Evolutionary conservation across 2,113 vertebrate genomes (phyloP), one percentile per base, ranked within the genome.

Genomic region (Acinonyx jubatus): DNA sequence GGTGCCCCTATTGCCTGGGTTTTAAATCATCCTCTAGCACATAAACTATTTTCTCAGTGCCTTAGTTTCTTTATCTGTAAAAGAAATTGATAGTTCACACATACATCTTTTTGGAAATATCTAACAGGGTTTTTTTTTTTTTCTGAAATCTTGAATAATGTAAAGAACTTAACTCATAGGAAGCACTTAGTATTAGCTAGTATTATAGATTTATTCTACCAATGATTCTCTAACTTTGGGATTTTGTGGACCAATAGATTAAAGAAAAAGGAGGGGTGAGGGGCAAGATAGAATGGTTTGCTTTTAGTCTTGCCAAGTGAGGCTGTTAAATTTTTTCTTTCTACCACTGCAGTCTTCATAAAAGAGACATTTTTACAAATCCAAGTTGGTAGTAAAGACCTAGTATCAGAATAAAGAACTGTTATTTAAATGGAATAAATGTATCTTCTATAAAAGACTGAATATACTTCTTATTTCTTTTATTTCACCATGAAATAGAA

Each of bases 381-480:
- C 41, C 6, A 89, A 92, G 14, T 65, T 94, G 69, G 61, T 86
- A 69, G 12, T 66, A 10, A 84, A 85, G 33, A 48, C 0, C 2
- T 27, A 36, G 36, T 66, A 45, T 94, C 27, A 81, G 52, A 82
- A 78, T 68, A 69, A 91, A 76, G 18, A 38, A 69, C 50, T 96
- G 16, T 91, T 95, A 36, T 81, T 94, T 91, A 94, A 94, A 78
- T n/a, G 61, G 91, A 91, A 52, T 76, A 82, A 65, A 57, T 74
- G 85, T 90, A 95, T 21, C 27, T 36, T 96, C 38, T 29, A 80
- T 81, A 63, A 95, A 86, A 81, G 15, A 76, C 25, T 88, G 16
- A 86, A 15, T 63, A 63, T 31, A 82, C 87, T 69, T 95, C 65
- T 93, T 90, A 55, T n/a, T 81, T 95, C 57, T 81, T 36, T 76